These are phyloP conservation scores for Rhynchonycteris naso DNA, from an alignment of 2,797 vertebrate genomes.

Conservation along the genomic window DNA sequence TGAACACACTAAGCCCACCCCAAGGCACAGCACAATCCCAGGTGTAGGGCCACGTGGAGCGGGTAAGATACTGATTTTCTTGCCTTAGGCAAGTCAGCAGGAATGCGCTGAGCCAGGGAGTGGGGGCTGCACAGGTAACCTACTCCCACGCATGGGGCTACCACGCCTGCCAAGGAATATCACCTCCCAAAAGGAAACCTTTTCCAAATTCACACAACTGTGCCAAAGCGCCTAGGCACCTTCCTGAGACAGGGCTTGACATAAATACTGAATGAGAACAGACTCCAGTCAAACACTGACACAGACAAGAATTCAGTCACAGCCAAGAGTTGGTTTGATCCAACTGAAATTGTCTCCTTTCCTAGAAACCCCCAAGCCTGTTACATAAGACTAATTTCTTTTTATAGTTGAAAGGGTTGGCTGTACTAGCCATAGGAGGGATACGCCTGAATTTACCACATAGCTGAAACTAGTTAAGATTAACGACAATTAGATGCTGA, in stretches of 20 bases:
- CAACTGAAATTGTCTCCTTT: background rate
- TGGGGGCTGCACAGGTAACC: fast-evolving
- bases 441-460: background rate
- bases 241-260: background rate
- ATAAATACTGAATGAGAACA: background rate
- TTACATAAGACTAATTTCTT: background rate
- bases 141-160: background rate
- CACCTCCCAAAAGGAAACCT: background rate
- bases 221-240: background rate
- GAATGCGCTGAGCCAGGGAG: fast-evolving
- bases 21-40: background rate
- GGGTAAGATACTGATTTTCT: too few species aligned
- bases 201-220: background rate
- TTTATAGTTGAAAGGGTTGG: background rate
- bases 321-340: fast-evolving
- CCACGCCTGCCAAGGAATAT: background rate
- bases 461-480: background rate
- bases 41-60: background rate
- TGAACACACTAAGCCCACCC: background rate
- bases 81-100: background rate
- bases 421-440: background rate
- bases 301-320: background rate
- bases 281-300: background rate
- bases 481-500: background rate
- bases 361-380: background rate